These are phyloP conservation scores for Gambelia wislizenii DNA, from an alignment of 2,797 vertebrate genomes.

Conservation along the genomic window DNA sequence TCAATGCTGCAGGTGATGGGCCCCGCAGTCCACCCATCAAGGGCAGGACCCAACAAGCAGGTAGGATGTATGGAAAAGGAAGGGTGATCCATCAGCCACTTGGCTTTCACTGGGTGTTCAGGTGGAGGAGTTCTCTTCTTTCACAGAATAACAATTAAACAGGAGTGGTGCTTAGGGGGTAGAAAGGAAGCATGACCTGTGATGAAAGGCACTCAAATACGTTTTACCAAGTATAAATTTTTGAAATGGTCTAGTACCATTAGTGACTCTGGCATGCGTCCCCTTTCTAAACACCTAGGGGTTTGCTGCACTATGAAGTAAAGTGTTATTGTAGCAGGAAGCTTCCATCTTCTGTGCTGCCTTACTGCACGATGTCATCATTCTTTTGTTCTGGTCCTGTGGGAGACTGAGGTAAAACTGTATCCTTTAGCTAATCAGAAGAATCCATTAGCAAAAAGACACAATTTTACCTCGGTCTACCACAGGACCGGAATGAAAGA, in stretches of 20 bases:
- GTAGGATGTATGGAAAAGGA: conserved; percentile 68
- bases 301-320: too few species aligned
- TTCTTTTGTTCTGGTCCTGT: too few species aligned
- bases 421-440: too few species aligned
- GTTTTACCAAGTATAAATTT: background rate
- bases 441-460: too few species aligned
- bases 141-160: background rate
- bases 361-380: too few species aligned
- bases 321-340: too few species aligned
- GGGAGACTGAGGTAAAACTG: too few species aligned
- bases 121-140: background rate
- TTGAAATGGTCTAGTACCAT: background rate
- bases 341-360: too few species aligned
- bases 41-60: conserved; percentile 94
- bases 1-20: conserved; percentile 94
- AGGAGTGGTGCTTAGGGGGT: background rate
- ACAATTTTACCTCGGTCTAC: too few species aligned
- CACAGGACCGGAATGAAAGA: too few species aligned
- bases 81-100: background rate
- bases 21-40: conserved; percentile 87
- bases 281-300: too few species aligned
- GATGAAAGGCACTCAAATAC: accelerated
- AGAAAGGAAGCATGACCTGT: accelerated
- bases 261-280: background rate
- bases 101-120: accelerated